phyloP scores from a whole-genome alignment of 1,140 invertebrate genomes.

The Hycleus phaleratus region DNA sequence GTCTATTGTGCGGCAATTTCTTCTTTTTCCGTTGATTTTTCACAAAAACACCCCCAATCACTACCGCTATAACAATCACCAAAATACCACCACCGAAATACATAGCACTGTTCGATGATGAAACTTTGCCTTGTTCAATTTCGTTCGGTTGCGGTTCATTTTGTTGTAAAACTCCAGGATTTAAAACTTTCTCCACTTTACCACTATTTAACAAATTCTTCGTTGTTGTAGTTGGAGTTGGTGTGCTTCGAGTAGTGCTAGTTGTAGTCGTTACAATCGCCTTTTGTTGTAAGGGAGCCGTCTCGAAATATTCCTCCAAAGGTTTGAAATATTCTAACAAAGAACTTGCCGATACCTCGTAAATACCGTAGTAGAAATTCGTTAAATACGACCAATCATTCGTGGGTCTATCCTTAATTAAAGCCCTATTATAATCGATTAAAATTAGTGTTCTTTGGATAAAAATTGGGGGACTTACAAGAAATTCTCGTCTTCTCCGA shows the following conservation, averaged over 20 bases:
- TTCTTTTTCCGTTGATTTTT: slow-evolving; percentile 9
- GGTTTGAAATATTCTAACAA: slow-evolving; percentile 39
- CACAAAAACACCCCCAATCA: neutral
- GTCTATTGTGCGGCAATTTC: slow-evolving; percentile 24
- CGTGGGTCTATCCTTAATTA: slow-evolving; percentile 27
- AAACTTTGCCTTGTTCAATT: neutral
- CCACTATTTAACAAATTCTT: neutral
- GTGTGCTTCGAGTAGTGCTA: slow-evolving; percentile 18
- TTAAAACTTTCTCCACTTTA: neutral
- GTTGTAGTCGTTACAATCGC: slow-evolving; percentile 21
- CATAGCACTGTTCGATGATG: neutral
- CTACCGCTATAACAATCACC: slow-evolving; percentile 13
- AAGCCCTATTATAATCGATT: slow-evolving; percentile 16
- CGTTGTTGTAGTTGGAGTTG: slow-evolving; percentile 3
- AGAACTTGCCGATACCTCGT: slow-evolving; percentile 27
- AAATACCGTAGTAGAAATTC: slow-evolving; percentile 27
- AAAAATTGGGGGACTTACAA: slow-evolving; percentile 19
- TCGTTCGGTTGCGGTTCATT: neutral
- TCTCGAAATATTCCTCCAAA: slow-evolving; percentile 34
- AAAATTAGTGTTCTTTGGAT: neutral
- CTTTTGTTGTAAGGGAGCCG: slow-evolving; percentile 29
- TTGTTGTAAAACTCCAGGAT: neutral
- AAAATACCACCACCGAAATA: slow-evolving; percentile 1
- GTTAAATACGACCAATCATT: slow-evolving; percentile 30
- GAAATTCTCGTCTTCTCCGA: slow-evolving; percentile 31